phyloP scores from a whole-genome alignment of 2,797 vertebrate species.

The Sebastes hubbsi region DNA sequence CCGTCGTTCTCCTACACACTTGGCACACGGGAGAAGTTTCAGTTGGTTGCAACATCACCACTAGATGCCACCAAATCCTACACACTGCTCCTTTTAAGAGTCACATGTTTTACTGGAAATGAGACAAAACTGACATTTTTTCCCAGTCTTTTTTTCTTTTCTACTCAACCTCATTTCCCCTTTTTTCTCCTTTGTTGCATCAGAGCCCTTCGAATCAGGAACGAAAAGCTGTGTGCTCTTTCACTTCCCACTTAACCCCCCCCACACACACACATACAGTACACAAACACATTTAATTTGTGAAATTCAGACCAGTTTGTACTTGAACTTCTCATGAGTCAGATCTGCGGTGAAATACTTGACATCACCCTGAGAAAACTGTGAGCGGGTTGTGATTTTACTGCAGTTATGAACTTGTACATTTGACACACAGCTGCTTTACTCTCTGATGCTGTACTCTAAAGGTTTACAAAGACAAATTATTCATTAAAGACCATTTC shows the following conservation, averaged over 20 bases:
- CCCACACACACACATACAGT: background rate
- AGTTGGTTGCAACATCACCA: background rate
- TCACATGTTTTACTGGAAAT: background rate
- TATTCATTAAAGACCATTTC: background rate
- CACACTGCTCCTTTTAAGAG: background rate
- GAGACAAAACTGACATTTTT: background rate
- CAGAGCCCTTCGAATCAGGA: background rate
- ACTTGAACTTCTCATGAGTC: background rate
- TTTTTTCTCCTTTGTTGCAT: background rate
- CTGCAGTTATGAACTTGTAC: background rate
- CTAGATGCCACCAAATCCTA: background rate
- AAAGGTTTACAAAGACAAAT: background rate
- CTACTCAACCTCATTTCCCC: background rate
- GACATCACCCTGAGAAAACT: no score
- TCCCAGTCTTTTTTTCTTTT: background rate
- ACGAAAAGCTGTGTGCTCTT: slow-evolving; percentile 1
- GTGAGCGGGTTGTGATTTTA: background rate
- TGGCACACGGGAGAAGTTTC: no score
- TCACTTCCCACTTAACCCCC: slow-evolving; percentile 27
- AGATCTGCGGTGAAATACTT: background rate
- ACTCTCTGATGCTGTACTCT: background rate
- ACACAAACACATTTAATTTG: background rate
- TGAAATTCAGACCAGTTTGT: background rate
- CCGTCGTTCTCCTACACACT: no score
- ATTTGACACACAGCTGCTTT: background rate